Percentiles rank a stretch among this genome's conserved stretches.
Conservation (phyloP, 2,113 vertebrate genomes). For the Corynorhinus townsendii region DNA sequence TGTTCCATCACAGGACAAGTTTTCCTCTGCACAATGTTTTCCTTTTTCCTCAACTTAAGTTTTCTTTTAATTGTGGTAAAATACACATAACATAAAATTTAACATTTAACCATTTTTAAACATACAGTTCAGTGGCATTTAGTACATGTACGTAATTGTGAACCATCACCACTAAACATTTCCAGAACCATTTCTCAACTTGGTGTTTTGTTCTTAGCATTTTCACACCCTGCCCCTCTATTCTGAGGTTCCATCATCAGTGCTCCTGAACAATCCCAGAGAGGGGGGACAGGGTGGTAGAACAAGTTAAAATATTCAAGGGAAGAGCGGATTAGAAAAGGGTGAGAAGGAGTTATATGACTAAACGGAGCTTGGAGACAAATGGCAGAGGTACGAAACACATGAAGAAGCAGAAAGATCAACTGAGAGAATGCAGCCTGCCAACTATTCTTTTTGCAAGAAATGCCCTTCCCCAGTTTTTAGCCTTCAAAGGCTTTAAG, state of each 20-base stretch:
- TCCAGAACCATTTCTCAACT: neutral
- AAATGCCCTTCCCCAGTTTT: neutral
- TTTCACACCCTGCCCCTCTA: neutral
- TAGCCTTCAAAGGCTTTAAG: neutral
- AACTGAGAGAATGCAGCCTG: neutral
- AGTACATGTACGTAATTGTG: neutral
- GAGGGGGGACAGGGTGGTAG: neutral
- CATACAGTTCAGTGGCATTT: neutral
- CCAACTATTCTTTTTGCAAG: too few species aligned
- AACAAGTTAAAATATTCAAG: neutral
- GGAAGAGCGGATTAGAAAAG: neutral
- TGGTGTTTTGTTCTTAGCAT: neutral
- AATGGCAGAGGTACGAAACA: neutral
- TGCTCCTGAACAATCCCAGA: neutral
- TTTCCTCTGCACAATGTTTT: neutral
- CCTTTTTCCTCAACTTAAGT: neutral
- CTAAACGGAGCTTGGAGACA: neutral
- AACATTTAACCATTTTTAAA: neutral
- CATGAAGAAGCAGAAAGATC: neutral
- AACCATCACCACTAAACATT: neutral
- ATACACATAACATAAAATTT: neutral
- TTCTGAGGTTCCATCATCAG: neutral
- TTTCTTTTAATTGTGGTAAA: neutral
- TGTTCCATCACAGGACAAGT: neutral
- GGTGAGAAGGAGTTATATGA: too few species aligned